Evolutionary conservation across 2,888 invertebrate species (phyloP).

Genomic region (Cryptus armator): DNA sequence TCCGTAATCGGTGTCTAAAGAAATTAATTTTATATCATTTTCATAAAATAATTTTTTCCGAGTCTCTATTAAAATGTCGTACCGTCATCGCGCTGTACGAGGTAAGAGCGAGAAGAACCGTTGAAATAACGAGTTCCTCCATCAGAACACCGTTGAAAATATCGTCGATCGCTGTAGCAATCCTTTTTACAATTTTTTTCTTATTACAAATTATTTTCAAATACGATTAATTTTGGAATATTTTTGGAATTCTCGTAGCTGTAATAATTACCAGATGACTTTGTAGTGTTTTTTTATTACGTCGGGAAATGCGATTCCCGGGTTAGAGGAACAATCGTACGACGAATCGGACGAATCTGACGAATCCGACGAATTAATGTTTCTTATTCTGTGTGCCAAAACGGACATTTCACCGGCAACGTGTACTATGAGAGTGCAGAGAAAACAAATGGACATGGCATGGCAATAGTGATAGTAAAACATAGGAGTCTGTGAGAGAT

Average conservation of each 20-base stretch:
- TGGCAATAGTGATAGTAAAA: slow-evolving; percentile 63
- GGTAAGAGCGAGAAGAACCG: slow-evolving; percentile 61
- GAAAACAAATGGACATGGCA: slow-evolving; percentile 63
- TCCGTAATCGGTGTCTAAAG: slow-evolving; percentile 53
- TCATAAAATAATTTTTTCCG: background rate
- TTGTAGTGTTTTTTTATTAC: slow-evolving; percentile 45
- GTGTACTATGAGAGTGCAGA: slow-evolving; percentile 62
- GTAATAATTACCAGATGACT: slow-evolving; percentile 55
- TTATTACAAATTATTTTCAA: background rate
- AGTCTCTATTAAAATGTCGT: slow-evolving; percentile 3
- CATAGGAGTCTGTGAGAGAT: slow-evolving; percentile 64
- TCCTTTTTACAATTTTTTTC: slow-evolving; percentile 37
- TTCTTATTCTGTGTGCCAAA: slow-evolving; percentile 59
- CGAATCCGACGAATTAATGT: background rate
- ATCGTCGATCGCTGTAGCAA: slow-evolving; percentile 57
- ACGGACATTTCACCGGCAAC: slow-evolving; percentile 63
- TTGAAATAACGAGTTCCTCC: slow-evolving; percentile 62
- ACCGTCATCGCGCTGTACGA: slow-evolving; percentile 57
- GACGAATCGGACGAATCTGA: background rate
- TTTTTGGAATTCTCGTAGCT: background rate
- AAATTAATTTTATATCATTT: background rate
- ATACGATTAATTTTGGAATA: background rate
- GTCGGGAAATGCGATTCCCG: slow-evolving; percentile 34
- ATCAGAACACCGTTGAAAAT: slow-evolving; percentile 60
- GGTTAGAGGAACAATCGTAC: background rate